These are phyloP conservation scores for Zaprionus africanus DNA, from an alignment of 1,140 invertebrate species.

Conservation along the genomic window DNA sequence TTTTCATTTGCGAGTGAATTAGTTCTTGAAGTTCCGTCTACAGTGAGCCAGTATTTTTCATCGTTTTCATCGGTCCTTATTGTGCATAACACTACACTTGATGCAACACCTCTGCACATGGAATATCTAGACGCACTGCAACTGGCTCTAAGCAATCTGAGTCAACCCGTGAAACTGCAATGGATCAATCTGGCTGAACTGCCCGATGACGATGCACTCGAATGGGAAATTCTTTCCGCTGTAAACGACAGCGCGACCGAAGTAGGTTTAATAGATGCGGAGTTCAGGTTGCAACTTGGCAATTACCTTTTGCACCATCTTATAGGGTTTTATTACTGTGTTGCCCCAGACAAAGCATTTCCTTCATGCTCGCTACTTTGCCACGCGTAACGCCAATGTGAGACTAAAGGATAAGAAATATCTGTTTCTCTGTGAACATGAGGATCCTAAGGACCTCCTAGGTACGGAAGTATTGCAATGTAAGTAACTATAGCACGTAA, in stretches of 20 bases:
- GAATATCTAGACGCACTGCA: conserved; percentile 60
- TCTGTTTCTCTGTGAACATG: conserved; percentile 75
- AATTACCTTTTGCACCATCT: not conserved
- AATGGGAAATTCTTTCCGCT: conserved; percentile 48
- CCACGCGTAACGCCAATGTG: conserved; percentile 72
- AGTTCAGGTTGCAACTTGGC: not conserved
- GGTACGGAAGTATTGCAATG: conserved; percentile 69
- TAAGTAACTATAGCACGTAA: conserved; percentile 48
- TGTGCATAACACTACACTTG: conserved; percentile 48
- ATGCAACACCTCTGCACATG: conserved; percentile 36
- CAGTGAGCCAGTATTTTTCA: conserved; percentile 52
- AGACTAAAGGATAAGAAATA: conserved; percentile 78
- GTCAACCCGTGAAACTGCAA: conserved; percentile 50
- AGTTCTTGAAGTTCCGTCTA: not conserved
- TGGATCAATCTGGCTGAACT: conserved; percentile 69
- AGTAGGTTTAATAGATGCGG: conserved; percentile 21
- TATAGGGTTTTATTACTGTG: conserved; percentile 73
- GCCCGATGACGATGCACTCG: conserved; percentile 21
- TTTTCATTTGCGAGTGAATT: not conserved
- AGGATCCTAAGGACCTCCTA: conserved; percentile 63
- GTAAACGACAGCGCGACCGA: conserved; percentile 56
- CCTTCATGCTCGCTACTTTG: conserved; percentile 73
- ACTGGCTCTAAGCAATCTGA: conserved; percentile 43
- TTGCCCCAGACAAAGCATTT: conserved; percentile 61
- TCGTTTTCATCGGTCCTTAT: conserved; percentile 64